Conservation (phyloP, 2,113 vertebrate species). For the Protomyctophum bolini region DNA sequence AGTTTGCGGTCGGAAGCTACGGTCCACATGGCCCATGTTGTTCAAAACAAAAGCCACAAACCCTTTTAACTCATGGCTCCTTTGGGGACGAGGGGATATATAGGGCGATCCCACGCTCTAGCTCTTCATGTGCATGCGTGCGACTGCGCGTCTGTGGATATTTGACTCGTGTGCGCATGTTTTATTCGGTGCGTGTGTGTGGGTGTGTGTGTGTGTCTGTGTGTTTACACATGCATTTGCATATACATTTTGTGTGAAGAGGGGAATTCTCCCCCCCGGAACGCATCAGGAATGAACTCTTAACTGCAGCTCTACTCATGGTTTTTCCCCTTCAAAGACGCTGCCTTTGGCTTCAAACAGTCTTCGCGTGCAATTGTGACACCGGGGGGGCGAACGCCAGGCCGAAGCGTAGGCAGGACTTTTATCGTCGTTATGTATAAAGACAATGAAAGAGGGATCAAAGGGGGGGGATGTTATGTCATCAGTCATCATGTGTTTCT, state of each 20-base stretch:
- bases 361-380: slow-evolving; percentile 13
- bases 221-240: not conserved
- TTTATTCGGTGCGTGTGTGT: slow-evolving; percentile 4
- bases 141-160: not conserved
- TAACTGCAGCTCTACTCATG: slow-evolving; percentile 27
- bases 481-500: not conserved
- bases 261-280: not conserved
- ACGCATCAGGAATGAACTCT: slow-evolving; percentile 25
- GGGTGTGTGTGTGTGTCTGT: not conserved
- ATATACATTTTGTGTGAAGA: not conserved
- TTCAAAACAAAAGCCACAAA: slow-evolving; percentile 16
- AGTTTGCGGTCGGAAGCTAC: slow-evolving; percentile 8
- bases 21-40: not conserved
- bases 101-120: slow-evolving; percentile 9
- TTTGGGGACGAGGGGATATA: not conserved
- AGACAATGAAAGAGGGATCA: not conserved
- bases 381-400: too few species aligned
- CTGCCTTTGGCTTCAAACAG: slow-evolving; percentile 10
- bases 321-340: slow-evolving; percentile 27
- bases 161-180: not conserved
- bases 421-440: too few species aligned
- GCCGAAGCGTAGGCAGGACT: too few species aligned
- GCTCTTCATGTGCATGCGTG: not conserved
- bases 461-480: not conserved
- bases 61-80: not conserved